Evolutionary conservation across 2,888 invertebrate genomes (phyloP).

Genomic region (Mesochorus sp.): DNA sequence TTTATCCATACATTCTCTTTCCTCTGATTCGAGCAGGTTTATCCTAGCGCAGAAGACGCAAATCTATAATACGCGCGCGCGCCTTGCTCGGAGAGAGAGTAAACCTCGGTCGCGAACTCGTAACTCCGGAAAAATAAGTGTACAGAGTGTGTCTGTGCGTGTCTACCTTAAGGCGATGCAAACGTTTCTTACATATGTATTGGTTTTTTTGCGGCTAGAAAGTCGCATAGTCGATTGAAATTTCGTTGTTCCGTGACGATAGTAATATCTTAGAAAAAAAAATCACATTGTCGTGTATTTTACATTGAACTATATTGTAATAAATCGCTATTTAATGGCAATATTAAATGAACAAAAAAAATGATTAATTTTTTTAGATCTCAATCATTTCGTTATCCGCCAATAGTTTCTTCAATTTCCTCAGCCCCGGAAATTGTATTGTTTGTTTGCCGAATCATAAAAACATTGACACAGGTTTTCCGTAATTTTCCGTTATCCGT

Average conservation of each 20-base stretch:
- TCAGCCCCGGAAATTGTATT: too few species aligned
- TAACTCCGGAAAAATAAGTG: constrained; percentile 27
- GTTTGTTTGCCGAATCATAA: too few species aligned
- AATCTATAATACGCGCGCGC: neutral
- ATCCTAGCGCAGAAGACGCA: neutral
- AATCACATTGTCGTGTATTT: too few species aligned
- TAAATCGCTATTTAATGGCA: too few species aligned
- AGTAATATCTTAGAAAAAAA: too few species aligned
- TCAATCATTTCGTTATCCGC: too few species aligned
- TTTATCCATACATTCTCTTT: neutral
- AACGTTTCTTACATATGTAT: neutral
- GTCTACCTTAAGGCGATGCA: neutral
- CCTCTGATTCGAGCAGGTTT: neutral
- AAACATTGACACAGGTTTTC: too few species aligned
- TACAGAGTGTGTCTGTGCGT: neutral
- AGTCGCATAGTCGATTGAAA: constrained; percentile 39
- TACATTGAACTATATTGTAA: too few species aligned
- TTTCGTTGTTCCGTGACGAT: constrained; percentile 50
- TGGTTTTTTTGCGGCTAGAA: constrained; percentile 43
- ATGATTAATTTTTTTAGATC: too few species aligned
- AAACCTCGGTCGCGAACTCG: constrained; percentile 24
- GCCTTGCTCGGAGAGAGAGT: constrained; percentile 1
- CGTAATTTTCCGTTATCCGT: too few species aligned
- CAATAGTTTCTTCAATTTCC: too few species aligned
- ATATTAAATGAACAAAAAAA: too few species aligned